phyloP scores from a whole-genome alignment of 2,888 invertebrate genomes.

The Conus canariensis region DNA sequence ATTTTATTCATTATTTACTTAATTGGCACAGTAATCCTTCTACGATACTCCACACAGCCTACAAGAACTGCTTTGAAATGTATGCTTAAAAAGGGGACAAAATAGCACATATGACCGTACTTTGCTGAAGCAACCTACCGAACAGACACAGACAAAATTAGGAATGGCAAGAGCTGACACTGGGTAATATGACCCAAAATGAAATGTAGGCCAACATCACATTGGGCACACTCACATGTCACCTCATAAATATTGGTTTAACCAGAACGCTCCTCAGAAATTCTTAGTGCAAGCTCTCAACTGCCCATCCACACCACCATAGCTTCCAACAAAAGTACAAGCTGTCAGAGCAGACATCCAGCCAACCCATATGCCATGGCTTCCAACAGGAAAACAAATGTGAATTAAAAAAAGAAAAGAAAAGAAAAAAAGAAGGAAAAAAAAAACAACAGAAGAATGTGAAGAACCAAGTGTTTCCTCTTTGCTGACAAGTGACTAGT shows the following conservation, averaged over 20 bases:
- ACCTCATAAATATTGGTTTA: not conserved
- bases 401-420: too few species aligned
- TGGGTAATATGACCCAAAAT: not conserved
- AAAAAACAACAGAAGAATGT: too few species aligned
- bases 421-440: not conserved
- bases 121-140: not conserved
- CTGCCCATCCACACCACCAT: not conserved
- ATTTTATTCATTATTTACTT: too few species aligned
- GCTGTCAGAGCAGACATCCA: not conserved
- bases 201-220: not conserved
- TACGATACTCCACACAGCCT: too few species aligned
- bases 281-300: not conserved
- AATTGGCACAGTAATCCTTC: too few species aligned
- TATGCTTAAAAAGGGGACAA: not conserved
- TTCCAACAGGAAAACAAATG: not conserved
- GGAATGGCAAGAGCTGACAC: not conserved
- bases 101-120: not conserved
- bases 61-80: too few species aligned
- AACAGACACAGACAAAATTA: not conserved
- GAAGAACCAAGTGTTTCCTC: not conserved
- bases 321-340: not conserved
- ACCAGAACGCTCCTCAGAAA: not conserved
- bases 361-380: too few species aligned
- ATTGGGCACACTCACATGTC: not conserved
- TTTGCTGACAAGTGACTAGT: slow-evolving; percentile 17